Percentiles rank a stretch among this genome's conserved stretches.
These are phyloP conservation scores for Temnothorax rugatulus DNA, from an alignment of 2,888 invertebrate genomes.

Conservation along the genomic window DNA sequence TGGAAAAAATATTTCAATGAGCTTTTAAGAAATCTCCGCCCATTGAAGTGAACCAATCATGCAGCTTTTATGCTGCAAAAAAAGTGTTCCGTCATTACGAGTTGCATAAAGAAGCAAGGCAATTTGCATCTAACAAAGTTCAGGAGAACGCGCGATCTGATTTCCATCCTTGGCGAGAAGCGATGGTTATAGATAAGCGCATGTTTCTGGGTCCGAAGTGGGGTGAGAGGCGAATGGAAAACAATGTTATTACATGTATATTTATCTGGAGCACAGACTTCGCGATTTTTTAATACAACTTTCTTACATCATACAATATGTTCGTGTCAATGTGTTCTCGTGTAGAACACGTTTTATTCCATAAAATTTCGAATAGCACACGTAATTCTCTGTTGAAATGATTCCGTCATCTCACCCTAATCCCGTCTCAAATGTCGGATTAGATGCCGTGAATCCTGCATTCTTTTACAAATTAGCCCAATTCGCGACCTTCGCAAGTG, in stretches of 20 bases:
- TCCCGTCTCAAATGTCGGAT: not conserved
- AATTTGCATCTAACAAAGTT: not conserved
- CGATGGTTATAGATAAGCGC: slow-evolving; percentile 1
- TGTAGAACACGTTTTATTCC: not conserved
- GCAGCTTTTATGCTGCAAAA: not conserved
- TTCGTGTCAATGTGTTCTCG: not conserved
- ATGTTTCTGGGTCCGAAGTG: not conserved
- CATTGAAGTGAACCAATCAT: slow-evolving; percentile 8
- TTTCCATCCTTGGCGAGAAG: slow-evolving; percentile 20
- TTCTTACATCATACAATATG: not conserved
- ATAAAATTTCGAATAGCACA: not conserved
- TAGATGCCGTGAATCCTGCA: not conserved
- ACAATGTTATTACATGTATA: too few relatives aligned
- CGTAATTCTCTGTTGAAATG: not conserved
- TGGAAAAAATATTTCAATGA: slow-evolving; percentile 3
- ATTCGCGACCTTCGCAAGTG: not conserved
- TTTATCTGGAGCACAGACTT: not conserved
- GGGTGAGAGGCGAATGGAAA: not conserved
- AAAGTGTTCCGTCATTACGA: not conserved
- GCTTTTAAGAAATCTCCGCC: not conserved
- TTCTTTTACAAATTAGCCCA: not conserved
- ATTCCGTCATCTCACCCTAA: too few relatives aligned
- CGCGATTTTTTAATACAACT: slow-evolving; percentile 3
- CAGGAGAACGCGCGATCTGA: slow-evolving; percentile 23
- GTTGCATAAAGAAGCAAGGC: slow-evolving; percentile 27